Base-by-base conservation (phyloP, 2,113 vertebrate species). In the Callithrix jacchus region DNA sequence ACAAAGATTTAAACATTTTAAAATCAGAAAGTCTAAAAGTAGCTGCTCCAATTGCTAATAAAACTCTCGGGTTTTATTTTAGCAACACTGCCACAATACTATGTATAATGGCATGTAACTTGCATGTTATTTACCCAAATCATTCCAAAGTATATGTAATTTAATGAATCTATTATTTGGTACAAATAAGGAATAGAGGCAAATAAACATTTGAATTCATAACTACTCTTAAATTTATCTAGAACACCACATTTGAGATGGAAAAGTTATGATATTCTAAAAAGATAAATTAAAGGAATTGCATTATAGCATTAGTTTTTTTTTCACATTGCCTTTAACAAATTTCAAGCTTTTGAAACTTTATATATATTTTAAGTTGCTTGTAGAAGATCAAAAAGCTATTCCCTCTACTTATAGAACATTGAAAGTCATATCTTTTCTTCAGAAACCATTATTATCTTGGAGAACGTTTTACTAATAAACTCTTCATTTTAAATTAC, bases 331-430 rank as follows among this genome's bases (percentile, higher is more conserved):
- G 8, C 23, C 56, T 71, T 52, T 76, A 93, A 96, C 76, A 61
- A 64, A 96, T 97, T 97, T 96, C 11, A 94, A 94, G 85, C 27
- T 95, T 93, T 87, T 96, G 71, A 98, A 98, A 97, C 89, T 97
- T 45, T 80, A n/a, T 56, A 95, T 98, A 97, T 42, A 97, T 98
- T 98, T 95, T 80, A 94, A 97, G 64, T 94, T 93, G 81, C 76
- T 92, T 89, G 54, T 45, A 35, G 71, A 89, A 40, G 21, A 95
- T 91, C 7, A 71, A 92, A 97, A 96, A 95, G 8, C 27, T 95
- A 77, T 88, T 47, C 0, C 40, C 52, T 97, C 66, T 3, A 0
- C 73, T 80, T 79, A n/a, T 42, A 87, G 47, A 97, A 47, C 17
- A 96, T 94, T 91, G n/a, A 88, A 77, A 54, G 81, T 73, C 23